phyloP scores from a whole-genome alignment of 1,140 invertebrate species.

The Hermatobates lingyangjiaoensis region DNA sequence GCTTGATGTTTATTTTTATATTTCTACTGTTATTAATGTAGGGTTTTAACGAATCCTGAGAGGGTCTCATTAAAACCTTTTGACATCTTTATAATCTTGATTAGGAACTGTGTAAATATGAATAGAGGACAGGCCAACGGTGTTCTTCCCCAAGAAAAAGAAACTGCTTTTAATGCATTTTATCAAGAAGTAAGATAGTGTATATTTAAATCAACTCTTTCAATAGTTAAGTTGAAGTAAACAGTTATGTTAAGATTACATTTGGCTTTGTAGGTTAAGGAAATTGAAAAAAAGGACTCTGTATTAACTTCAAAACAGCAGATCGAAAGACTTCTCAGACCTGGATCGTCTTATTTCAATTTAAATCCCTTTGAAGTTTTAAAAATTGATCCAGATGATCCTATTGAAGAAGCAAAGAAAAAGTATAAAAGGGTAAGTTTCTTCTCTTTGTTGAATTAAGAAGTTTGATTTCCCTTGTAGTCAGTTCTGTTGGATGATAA shows the following conservation, averaged over 20 bases:
- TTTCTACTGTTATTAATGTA: no score
- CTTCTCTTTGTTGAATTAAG: no score
- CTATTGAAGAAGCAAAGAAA: slow-evolving; percentile 85
- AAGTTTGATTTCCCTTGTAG: background rate
- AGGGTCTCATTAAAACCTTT: no score
- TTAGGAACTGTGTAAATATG: no score
- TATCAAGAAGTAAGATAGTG: slow-evolving; percentile 17
- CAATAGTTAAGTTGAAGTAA: background rate
- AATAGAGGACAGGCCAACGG: no score
- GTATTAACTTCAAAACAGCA: slow-evolving; percentile 85
- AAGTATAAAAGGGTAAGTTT: slow-evolving; percentile 67
- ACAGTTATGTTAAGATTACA: background rate
- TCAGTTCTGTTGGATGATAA: background rate
- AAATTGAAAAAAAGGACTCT: slow-evolving; percentile 81
- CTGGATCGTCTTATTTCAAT: slow-evolving; percentile 91
- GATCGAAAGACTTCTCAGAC: slow-evolving; percentile 76
- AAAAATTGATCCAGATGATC: slow-evolving; percentile 76
- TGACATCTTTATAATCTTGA: no score
- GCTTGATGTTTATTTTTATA: no score
- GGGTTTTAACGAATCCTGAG: no score
- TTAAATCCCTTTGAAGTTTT: slow-evolving; percentile 91
- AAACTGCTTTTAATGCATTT: slow-evolving; percentile 19
- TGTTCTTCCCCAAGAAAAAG: slow-evolving; percentile 12
- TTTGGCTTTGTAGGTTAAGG: slow-evolving; percentile 61
- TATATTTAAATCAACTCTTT: no score